These are phyloP conservation scores for Grantiella picta DNA, from an alignment of 2,113 vertebrate species.

Conservation along the genomic window DNA sequence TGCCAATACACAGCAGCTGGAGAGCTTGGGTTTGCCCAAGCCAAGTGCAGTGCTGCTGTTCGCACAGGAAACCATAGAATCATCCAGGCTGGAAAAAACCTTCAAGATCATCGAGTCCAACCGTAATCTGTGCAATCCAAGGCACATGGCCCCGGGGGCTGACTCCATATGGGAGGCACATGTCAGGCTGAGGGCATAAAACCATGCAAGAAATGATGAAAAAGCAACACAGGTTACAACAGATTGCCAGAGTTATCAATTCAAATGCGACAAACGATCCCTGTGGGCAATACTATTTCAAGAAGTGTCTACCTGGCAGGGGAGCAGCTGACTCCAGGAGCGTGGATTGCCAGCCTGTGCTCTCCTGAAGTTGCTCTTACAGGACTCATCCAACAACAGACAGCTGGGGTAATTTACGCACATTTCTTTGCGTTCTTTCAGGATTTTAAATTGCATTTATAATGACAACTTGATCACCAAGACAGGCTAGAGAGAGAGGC, in stretches of 20 bases:
- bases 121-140: rapidly evolving
- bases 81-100: not conserved
- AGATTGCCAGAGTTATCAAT: slow-evolving; percentile 25
- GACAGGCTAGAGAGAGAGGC: not conserved
- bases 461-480: not conserved
- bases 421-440: not conserved
- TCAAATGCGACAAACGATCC: not conserved
- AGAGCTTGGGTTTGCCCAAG: not conserved
- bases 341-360: not conserved
- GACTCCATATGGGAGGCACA: slow-evolving; percentile 12
- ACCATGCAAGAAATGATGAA: not conserved
- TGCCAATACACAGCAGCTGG: not conserved
- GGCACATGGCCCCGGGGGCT: not conserved
- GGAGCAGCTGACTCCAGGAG: not conserved
- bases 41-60: not conserved
- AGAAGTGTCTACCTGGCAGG: not conserved
- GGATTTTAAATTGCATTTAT: not conserved
- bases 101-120: not conserved
- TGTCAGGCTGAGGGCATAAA: slow-evolving; percentile 2
- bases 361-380: not conserved
- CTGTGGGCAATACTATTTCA: slow-evolving; percentile 7
- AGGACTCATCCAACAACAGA: not conserved
- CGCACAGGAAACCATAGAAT: not conserved
- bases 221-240: not conserved
- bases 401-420: not conserved